Evolutionary conservation across 2,888 invertebrate genomes (phyloP).

Genomic region (Lasioglossum marginatum): DNA sequence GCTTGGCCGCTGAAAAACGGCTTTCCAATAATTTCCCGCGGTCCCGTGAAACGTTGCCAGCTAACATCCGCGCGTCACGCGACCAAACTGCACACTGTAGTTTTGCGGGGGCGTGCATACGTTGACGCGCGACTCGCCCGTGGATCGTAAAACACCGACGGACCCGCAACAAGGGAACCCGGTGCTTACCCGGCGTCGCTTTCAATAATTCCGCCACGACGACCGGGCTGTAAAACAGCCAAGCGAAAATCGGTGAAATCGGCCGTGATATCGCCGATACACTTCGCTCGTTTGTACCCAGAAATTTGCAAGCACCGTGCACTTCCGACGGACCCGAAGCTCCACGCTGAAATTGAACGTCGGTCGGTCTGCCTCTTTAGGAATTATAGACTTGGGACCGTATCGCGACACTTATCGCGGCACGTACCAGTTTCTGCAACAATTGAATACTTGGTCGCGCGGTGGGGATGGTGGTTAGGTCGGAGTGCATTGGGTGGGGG

Average conservation of each 20-base stretch:
- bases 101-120: slow-evolving; percentile 33
- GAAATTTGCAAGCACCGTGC: neutral
- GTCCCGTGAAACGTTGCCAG: slow-evolving; percentile 35
- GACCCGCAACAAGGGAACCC: slow-evolving; percentile 24
- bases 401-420: slow-evolving; percentile 15
- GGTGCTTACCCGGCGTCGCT: slow-evolving; percentile 32
- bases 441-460: neutral
- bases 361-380: neutral
- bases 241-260: slow-evolving; percentile 11
- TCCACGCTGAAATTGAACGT: neutral
- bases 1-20: slow-evolving; percentile 47
- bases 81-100: slow-evolving; percentile 25
- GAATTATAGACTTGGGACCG: neutral
- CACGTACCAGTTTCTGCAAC: neutral
- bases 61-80: slow-evolving; percentile 41
- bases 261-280: slow-evolving; percentile 7
- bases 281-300: slow-evolving; percentile 4
- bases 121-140: slow-evolving; percentile 34
- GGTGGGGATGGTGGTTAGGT: neutral
- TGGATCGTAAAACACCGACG: slow-evolving; percentile 54
- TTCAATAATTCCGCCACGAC: slow-evolving; percentile 51
- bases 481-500: neutral
- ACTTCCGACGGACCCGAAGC: neutral
- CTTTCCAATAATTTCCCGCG: slow-evolving; percentile 66
- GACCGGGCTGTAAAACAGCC: slow-evolving; percentile 30